Percentiles rank a stretch among this genome's conserved stretches.
Evolutionary conservation across 2,797 vertebrate genomes (phyloP).

Genomic region (Numenius phaeopus): DNA sequence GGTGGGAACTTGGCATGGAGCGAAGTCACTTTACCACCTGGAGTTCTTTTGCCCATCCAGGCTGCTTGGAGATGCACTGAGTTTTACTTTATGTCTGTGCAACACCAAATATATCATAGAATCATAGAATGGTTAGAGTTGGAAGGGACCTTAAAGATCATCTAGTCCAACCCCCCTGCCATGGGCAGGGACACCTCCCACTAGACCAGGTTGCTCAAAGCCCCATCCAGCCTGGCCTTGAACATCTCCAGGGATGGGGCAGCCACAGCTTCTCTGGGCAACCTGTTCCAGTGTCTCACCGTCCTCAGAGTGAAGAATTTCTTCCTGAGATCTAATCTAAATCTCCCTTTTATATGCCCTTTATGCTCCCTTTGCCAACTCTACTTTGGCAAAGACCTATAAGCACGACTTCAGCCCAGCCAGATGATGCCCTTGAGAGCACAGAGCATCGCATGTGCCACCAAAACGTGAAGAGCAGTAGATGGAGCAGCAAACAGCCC

Average conservation of each 20-base stretch:
- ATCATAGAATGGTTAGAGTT: background rate
- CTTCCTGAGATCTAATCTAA: background rate
- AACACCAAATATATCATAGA: background rate
- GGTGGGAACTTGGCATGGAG: background rate
- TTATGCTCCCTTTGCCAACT: background rate
- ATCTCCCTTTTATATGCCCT: background rate
- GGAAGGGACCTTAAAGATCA: background rate
- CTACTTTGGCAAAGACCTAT: background rate
- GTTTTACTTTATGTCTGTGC: background rate
- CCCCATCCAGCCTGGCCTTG: rapidly evolving
- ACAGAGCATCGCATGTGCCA: background rate
- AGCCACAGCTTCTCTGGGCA: background rate
- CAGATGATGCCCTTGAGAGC: background rate
- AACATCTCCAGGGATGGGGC: background rate
- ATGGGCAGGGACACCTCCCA: background rate
- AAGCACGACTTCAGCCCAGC: background rate
- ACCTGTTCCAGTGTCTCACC: rapidly evolving
- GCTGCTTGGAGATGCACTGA: background rate
- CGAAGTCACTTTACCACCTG: background rate
- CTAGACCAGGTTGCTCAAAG: background rate
- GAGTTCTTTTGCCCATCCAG: background rate
- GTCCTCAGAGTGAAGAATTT: background rate
- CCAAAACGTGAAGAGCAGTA: background rate
- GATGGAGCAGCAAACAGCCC: background rate
- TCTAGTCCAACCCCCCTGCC: rapidly evolving